A percentile compares a stretch with the other conserved stretches of the same genome.
Evolutionary conservation across 2,797 vertebrate genomes (phyloP).

Genomic region (Pampus argenteus): DNA sequence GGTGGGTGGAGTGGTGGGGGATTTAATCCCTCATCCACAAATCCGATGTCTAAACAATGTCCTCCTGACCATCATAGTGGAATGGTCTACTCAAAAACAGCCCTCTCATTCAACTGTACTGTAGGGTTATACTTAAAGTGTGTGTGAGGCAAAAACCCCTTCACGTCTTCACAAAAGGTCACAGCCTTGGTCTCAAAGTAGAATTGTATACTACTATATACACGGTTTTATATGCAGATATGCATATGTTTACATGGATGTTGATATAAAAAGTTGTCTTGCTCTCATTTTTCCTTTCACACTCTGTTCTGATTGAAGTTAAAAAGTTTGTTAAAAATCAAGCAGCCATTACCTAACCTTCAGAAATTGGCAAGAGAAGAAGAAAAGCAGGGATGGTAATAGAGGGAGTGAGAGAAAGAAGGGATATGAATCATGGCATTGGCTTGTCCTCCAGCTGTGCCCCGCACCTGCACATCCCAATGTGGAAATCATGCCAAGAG

Average conservation of each 20-base stretch:
- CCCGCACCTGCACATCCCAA: conserved; percentile 80
- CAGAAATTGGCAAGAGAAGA: conserved; percentile 32
- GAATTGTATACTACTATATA: not conserved
- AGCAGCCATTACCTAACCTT: conserved; percentile 36
- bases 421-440: conserved; percentile 77
- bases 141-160: conserved; percentile 49
- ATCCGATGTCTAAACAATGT: conserved; percentile 83
- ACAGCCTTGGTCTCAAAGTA: conserved; percentile 23
- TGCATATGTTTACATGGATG: not conserved
- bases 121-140: conserved; percentile 24
- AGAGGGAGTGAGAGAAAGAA: conserved; percentile 3
- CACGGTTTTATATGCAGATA: not conserved
- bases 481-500: conserved; percentile 59
- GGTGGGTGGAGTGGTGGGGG: conserved; percentile 58
- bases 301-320: conserved; percentile 3
- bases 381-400: conserved; percentile 18
- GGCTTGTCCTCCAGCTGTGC: conserved; percentile 76
- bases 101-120: conserved; percentile 57
- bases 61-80: conserved; percentile 72
- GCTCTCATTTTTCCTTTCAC: conserved; percentile 10
- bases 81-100: conserved; percentile 73
- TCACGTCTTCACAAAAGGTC: conserved; percentile 61
- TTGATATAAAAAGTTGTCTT: too few species aligned
- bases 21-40: conserved; percentile 83
- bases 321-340: conserved; percentile 21